Evolutionary conservation across 2,888 invertebrate genomes (phyloP), one percentile per base, ranked within the genome.

Genomic region (Cinara cedri): DNA sequence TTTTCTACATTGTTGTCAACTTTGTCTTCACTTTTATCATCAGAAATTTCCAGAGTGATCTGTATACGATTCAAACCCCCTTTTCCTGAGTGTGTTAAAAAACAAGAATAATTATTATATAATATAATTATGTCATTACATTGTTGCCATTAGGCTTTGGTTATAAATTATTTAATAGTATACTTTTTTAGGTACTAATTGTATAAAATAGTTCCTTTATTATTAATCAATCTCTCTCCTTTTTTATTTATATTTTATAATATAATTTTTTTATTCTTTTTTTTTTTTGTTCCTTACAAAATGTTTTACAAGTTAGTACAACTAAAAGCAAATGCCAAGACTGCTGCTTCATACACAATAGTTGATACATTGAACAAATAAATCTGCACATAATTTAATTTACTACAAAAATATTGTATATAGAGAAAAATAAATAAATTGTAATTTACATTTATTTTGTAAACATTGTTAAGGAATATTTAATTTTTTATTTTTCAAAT

Each of bases 301-400:
- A 78, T 68, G 24, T 65, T 42, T 78, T 78, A 60, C 60, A 78
- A 70, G 60, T 70, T 78, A 78, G 60, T 78, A 78, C 78, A 78
- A 78, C 49, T 68, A 78, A 34, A 70, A 78, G 78, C 78, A 60
- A 78, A 78, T 60, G 46, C 68, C 68, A 78, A 78, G 78, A 78
- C 78, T 78, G 68, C 70, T 78, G 78, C 78, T 78, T 78, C 60
- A 51, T 78, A 70, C 24, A 78, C 78, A 78, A 78, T 78, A 78
- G 78, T 70, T 78, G n/a, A 34, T 21, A 60, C 68, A 62, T 70
- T 49, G 10, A 62, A 65, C 16, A 63, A 76, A 54, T 44, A 63
- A 75, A 76, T 60, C 49, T 70, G 60, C 78, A 68, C 66, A 76
- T 66, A 49, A 26, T 46, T 76, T 63, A n/a, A 70, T 44, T 70